Conservation (phyloP, 2,113 vertebrate species). For the Ceyx cyanopectus region DNA sequence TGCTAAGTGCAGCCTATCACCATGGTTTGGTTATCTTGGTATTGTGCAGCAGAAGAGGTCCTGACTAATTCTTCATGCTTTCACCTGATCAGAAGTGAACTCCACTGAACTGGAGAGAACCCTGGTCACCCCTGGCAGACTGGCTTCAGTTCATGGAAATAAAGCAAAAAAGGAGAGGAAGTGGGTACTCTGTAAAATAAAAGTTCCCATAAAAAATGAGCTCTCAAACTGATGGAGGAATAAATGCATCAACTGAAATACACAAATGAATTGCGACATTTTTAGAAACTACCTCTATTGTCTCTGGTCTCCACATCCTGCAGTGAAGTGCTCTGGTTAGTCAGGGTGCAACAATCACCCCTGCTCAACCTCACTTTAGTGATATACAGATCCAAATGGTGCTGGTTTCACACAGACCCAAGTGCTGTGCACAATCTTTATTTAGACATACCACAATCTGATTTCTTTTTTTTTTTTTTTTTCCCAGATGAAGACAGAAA, state of each 20-base stretch:
- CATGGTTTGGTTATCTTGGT: not conserved
- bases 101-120: not conserved
- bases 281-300: not conserved
- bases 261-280: not conserved
- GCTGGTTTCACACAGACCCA: not conserved
- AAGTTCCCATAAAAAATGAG: not conserved
- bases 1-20: not conserved
- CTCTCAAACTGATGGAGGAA: not conserved
- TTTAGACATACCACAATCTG: not conserved
- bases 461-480: not conserved
- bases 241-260: not conserved
- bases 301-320: not conserved
- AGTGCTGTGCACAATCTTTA: not conserved
- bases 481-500: not conserved
- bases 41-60: not conserved
- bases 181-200: not conserved
- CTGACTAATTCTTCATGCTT: not conserved
- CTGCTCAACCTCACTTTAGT: not conserved
- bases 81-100: not conserved
- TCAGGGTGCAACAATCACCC: not conserved
- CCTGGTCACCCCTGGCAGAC: not conserved
- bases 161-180: not conserved
- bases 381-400: accelerated
- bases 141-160: not conserved
- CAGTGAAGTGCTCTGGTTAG: accelerated